A percentile compares a stretch with the other conserved stretches of the same genome.
These are phyloP conservation scores for Sapayoa aenigma DNA, from an alignment of 2,113 vertebrate genomes.

Conservation along the genomic window DNA sequence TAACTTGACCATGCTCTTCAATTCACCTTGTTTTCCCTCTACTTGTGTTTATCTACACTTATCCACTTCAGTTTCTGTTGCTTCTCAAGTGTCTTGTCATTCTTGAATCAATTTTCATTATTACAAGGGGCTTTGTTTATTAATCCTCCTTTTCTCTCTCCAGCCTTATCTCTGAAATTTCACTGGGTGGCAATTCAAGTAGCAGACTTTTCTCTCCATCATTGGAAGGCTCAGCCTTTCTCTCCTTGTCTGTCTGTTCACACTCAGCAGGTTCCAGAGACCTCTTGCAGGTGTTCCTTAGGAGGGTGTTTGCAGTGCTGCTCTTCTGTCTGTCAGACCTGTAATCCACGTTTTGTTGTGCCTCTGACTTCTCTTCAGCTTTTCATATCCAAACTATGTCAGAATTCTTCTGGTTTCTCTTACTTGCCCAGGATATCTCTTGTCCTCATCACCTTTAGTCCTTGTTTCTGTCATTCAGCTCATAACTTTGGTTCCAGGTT, in stretches of 20 bases:
- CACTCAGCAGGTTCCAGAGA: neutral
- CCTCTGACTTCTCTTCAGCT: neutral
- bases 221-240: fast-evolving
- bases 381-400: neutral
- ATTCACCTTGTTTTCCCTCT: neutral
- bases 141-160: neutral
- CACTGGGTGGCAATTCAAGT: neutral
- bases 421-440: neutral
- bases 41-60: neutral
- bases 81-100: neutral
- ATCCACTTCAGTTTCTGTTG: neutral
- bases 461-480: neutral
- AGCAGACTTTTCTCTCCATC: fast-evolving
- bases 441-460: neutral
- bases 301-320: neutral
- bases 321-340: neutral
- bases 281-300: neutral
- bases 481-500: neutral
- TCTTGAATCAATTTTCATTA: neutral
- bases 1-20: neutral
- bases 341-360: neutral
- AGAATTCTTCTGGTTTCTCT: neutral
- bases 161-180: neutral
- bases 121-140: neutral
- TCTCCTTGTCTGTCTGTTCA: neutral